Evolutionary conservation across 2,113 vertebrate species (phyloP).

Genomic region (Herpailurus yagouaroundi): DNA sequence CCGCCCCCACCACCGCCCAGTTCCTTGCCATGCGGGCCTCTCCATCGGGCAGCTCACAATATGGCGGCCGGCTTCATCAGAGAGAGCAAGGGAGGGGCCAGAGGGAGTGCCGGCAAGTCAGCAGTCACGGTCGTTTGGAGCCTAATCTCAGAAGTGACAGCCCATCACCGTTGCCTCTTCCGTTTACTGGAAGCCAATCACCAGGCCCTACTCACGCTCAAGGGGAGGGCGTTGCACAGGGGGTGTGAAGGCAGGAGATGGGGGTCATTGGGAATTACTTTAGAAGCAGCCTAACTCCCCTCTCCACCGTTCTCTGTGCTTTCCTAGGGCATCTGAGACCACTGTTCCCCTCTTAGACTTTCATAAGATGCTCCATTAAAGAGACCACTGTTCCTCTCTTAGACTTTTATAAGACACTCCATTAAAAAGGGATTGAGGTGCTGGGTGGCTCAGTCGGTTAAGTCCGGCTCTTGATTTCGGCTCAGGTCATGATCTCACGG

Average conservation of each 20-base stretch:
- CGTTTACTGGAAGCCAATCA: not conserved
- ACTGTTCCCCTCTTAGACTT: not conserved
- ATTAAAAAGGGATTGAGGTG: not conserved
- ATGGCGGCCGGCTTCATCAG: rapidly evolving
- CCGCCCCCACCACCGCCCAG: rapidly evolving
- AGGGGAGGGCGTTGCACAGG: too few species aligned
- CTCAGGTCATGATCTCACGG: not conserved
- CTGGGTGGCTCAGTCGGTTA: not conserved
- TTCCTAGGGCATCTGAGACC: not conserved
- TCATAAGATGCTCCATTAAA: not conserved
- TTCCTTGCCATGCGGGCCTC: not conserved
- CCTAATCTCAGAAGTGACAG: not conserved
- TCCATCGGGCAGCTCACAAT: too few species aligned
- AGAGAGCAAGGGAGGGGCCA: not conserved
- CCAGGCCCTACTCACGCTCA: not conserved
- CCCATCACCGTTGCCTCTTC: rapidly evolving
- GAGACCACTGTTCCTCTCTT: not conserved
- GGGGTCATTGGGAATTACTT: rapidly evolving
- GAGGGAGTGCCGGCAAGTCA: not conserved
- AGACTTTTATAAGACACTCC: not conserved
- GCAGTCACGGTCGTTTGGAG: not conserved
- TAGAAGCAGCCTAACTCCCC: not conserved
- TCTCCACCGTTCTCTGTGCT: rapidly evolving
- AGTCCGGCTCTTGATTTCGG: not conserved
- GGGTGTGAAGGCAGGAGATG: not conserved